Conservation (phyloP, 2,797 vertebrate genomes). For the Megalops cyprinoides region DNA sequence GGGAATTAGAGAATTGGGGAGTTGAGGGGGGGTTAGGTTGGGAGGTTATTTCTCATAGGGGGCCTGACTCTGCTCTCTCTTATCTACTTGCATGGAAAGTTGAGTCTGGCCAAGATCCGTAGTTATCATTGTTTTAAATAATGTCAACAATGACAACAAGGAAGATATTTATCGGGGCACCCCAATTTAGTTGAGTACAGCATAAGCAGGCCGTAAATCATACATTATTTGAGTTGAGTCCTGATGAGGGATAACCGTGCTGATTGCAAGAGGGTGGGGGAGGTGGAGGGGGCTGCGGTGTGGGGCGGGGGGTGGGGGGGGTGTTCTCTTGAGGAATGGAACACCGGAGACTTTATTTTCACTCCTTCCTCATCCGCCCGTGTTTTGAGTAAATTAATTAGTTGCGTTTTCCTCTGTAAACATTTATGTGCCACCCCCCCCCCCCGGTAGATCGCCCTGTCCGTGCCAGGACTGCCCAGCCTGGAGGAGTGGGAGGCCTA, state of each 20-base stretch:
- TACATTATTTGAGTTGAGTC: slow-evolving; percentile 1
- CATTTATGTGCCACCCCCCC: background rate
- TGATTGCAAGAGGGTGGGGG: background rate
- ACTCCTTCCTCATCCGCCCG: background rate
- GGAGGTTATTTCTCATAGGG: background rate
- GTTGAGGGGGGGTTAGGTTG: no score
- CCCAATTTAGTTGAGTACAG: background rate
- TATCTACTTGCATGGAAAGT: background rate
- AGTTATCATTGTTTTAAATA: slow-evolving; percentile 5
- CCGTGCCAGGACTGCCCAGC: slow-evolving; percentile 81
- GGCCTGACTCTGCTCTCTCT: background rate
- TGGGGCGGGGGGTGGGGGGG: background rate
- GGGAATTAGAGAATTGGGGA: no score
- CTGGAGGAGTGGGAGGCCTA: slow-evolving; percentile 83
- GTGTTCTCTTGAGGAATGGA: background rate
- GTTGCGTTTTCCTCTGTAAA: background rate
- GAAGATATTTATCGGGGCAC: slow-evolving; percentile 20
- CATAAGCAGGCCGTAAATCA: slow-evolving; percentile 14
- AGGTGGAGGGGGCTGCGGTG: background rate
- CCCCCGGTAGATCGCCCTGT: slow-evolving; percentile 80
- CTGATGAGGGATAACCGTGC: slow-evolving; percentile 1
- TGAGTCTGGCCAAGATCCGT: slow-evolving; percentile 4
- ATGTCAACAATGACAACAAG: slow-evolving; percentile 8
- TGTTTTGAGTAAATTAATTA: background rate
- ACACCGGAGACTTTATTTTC: background rate